Base-by-base conservation (phyloP, 2,113 vertebrate genomes). In the Riparia riparia region DNA sequence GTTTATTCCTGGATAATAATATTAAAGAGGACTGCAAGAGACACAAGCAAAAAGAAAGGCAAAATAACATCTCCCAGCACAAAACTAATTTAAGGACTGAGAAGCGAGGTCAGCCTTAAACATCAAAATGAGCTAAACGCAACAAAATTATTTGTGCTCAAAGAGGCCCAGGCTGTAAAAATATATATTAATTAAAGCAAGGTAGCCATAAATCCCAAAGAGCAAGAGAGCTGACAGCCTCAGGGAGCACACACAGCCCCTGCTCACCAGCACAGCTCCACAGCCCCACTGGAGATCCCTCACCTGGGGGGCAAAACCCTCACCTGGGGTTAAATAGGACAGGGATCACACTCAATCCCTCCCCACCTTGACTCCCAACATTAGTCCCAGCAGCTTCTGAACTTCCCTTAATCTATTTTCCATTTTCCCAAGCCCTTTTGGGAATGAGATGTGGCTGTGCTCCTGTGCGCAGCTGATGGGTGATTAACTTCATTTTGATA, bases 321-420 rank as follows among this genome's bases (percentile, higher is more conserved):
- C 8, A 4, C 0, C 49, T 58, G 56, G 20, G 4, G 2, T 96
- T 96, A 97, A 95, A 96, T 95, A 95, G 93, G 64, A 86, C 32
- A 44, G 87, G 65, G 56, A 80, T 86, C 72, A 49, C 95, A 49
- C 5, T 0, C 19, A 91, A 94, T 45, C 53, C 47, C 93, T 91
- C 90, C 94, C 95, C 90, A 82, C 56, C 29, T 31, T 12, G 65
- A 3, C 91, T 37, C 80, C 41, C 51, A 91, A 1, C 1, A 0
- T 82, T 10, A 13, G 80, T 95, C 95, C 95, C 95, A 34, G 42
- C 22, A 44, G 71, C 4, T 45, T 45, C 29, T 61, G 13, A 28
- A 22, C 69, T 60, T 78, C 91, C 82, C 39, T 57, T 1, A 2
- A 9, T 2, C 29, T 24, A 1, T 14, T 58, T 90, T 37, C 22